phyloP scores from a whole-genome alignment of 92 coral and sea anemone species.

The Muricea muricata region DNA sequence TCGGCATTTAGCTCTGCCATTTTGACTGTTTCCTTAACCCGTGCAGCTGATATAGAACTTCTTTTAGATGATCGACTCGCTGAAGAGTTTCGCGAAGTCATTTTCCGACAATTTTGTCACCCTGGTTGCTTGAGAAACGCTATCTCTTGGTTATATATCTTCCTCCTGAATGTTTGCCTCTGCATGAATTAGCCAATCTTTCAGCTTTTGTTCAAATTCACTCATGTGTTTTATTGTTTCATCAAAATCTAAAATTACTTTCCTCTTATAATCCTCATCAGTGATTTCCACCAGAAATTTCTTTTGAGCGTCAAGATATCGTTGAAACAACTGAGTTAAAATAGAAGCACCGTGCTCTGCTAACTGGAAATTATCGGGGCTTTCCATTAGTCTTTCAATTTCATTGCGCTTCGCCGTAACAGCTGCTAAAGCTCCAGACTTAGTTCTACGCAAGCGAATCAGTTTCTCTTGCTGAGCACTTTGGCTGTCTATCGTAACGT shows the following conservation, averaged over 20 bases:
- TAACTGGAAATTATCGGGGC: not conserved
- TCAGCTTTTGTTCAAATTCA: not conserved
- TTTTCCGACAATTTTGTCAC: not conserved
- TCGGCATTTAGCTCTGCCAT: slow-evolving; percentile 29
- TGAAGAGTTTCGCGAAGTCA: not conserved
- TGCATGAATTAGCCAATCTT: not conserved
- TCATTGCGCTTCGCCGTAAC: no score
- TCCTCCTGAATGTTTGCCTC: not conserved
- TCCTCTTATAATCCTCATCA: not conserved
- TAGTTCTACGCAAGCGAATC: no score
- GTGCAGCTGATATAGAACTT: slow-evolving; percentile 13
- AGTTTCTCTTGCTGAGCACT: no score
- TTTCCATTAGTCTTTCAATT: no score
- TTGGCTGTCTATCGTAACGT: no score
- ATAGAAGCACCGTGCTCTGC: not conserved
- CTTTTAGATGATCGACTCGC: not conserved
- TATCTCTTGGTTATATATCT: slow-evolving; percentile 6
- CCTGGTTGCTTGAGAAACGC: not conserved
- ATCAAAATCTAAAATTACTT: not conserved
- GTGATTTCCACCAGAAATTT: not conserved
- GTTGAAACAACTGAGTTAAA: slow-evolving; percentile 1
- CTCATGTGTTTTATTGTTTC: no score
- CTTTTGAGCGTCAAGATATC: slow-evolving; percentile 3
- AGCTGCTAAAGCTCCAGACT: no score
- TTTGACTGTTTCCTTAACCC: slow-evolving; percentile 14